phyloP scores from a whole-genome alignment of 2,888 invertebrate species.

The Chorisops tibialis region DNA sequence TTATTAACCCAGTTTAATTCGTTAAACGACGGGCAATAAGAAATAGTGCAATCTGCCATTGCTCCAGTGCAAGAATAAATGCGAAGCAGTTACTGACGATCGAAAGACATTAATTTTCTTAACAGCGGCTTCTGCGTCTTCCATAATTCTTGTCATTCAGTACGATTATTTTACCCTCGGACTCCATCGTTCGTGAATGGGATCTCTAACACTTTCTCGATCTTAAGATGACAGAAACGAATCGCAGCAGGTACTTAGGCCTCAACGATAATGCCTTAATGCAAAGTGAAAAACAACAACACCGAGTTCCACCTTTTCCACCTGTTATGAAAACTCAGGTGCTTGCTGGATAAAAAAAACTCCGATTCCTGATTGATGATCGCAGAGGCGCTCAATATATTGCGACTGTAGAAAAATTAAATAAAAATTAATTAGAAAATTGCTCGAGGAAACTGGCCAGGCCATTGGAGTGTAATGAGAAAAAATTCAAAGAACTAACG shows the following conservation, averaged over 20 bases:
- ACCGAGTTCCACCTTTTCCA: slow-evolving; percentile 5
- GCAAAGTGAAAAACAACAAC: background rate
- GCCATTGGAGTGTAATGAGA: background rate
- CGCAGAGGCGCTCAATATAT: background rate
- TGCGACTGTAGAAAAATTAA: background rate
- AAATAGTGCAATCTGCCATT: background rate
- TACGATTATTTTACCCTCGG: background rate
- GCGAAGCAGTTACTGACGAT: background rate
- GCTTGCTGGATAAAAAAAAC: background rate
- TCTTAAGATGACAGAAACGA: slow-evolving; percentile 10
- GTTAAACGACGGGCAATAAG: too few species aligned
- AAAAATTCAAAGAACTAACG: background rate
- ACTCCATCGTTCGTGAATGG: background rate
- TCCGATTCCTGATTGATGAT: background rate
- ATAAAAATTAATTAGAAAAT: slow-evolving; percentile 24
- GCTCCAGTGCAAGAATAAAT: background rate
- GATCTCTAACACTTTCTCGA: slow-evolving; percentile 10
- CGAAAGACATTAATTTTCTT: slow-evolving; percentile 10
- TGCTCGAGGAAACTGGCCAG: background rate
- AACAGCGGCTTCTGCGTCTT: slow-evolving; percentile 3
- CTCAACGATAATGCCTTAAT: background rate
- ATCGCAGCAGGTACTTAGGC: background rate
- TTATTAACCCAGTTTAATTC: too few species aligned
- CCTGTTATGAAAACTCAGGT: slow-evolving; percentile 7
- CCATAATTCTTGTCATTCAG: background rate